phyloP scores from a whole-genome alignment of 2,888 invertebrate genomes.

The Coleophora deauratella region DNA sequence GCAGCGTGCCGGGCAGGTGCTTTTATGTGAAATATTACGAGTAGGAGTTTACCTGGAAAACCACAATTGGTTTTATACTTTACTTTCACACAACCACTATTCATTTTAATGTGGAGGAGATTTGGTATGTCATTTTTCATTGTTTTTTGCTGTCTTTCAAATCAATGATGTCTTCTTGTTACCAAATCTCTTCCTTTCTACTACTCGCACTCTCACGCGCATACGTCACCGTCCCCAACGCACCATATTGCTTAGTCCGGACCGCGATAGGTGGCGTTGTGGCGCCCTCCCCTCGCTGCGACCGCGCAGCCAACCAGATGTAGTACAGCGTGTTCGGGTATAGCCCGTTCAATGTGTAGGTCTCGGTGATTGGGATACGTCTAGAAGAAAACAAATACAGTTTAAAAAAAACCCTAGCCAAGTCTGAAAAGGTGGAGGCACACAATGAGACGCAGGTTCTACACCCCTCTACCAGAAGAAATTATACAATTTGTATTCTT shows the following conservation, averaged over 20 bases:
- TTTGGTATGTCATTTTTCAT: conserved; percentile 4
- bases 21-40: conserved; percentile 68
- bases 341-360: conserved; percentile 90
- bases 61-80: conserved; percentile 38
- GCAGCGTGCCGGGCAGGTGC: conserved; percentile 75
- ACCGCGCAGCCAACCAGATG: conserved; percentile 96
- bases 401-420: too few relatives aligned
- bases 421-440: too few relatives aligned
- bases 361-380: conserved; percentile 86
- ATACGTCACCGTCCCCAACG: conserved; percentile 53
- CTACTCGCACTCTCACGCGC: conserved; percentile 17
- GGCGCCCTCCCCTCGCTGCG: conserved; percentile 94
- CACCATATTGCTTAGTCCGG: conserved; percentile 98
- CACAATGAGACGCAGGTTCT: too few relatives aligned
- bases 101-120: conserved; percentile 32
- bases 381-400: too few relatives aligned
- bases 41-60: conserved; percentile 63
- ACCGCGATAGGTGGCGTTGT: conserved; percentile 95
- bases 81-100: conserved; percentile 36
- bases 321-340: conserved; percentile 98
- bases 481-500: too few relatives aligned
- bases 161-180: too few relatives aligned
- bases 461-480: too few relatives aligned
- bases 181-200: too few relatives aligned
- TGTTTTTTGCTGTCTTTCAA: too few relatives aligned